A percentile compares a stretch with the other conserved stretches of the same genome.
phyloP scores from a whole-genome alignment of 2,888 invertebrate species.

The Harpalus rufipes region DNA sequence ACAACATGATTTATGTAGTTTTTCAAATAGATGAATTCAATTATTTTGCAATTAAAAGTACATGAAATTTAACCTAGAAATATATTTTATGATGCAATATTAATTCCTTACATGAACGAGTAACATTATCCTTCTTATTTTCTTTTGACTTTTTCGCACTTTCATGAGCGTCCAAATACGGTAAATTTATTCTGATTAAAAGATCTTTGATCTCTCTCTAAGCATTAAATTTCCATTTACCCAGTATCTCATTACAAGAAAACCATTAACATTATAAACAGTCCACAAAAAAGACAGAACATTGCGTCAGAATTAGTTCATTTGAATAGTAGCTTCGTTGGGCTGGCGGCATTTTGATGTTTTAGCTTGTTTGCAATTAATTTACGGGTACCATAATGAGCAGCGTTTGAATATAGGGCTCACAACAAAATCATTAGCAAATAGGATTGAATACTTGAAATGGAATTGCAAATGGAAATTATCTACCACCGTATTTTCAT shows the following conservation, averaged over 20 bases:
- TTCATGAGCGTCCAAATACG: neutral
- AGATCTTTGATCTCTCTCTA: slow-evolving; percentile 24
- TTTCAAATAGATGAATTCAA: too few species aligned
- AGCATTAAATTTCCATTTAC: slow-evolving; percentile 20
- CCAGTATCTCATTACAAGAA: slow-evolving; percentile 21
- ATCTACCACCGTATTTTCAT: neutral
- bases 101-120: neutral
- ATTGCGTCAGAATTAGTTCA: slow-evolving; percentile 21
- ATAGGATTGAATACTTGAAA: neutral
- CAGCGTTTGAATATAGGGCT: neutral
- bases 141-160: neutral
- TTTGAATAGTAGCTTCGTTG: slow-evolving; percentile 14
- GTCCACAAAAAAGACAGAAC: slow-evolving; percentile 11
- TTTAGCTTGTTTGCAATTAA: slow-evolving; percentile 34
- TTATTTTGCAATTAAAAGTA: too few species aligned
- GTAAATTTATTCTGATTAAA: slow-evolving; percentile 34
- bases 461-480: neutral
- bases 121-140: neutral
- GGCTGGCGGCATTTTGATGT: slow-evolving; percentile 24
- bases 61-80: too few species aligned
- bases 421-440: slow-evolving; percentile 35
- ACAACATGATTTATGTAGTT: too few species aligned
- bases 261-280: slow-evolving; percentile 31
- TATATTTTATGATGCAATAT: too few species aligned
- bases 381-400: slow-evolving; percentile 15